phyloP scores from a whole-genome alignment of 2,113 vertebrate species.

The Psittacara wagleri region DNA sequence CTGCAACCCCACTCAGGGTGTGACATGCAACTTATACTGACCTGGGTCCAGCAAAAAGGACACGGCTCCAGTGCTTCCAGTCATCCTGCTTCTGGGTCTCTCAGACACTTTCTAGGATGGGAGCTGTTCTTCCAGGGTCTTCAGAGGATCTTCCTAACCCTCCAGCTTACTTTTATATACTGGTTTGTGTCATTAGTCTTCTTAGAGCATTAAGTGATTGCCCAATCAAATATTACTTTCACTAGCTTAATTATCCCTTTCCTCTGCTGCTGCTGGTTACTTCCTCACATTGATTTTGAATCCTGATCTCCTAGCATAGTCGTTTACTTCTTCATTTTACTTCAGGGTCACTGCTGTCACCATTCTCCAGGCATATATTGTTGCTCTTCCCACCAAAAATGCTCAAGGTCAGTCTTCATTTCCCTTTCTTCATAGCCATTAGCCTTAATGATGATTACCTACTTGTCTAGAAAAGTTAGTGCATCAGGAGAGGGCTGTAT shows the following conservation, averaged over 20 bases:
- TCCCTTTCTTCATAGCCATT: background rate
- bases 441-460: background rate
- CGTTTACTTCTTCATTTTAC: background rate
- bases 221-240: background rate
- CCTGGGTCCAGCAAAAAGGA: background rate
- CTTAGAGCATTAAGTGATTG: background rate
- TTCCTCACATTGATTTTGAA: background rate
- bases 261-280: background rate
- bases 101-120: background rate
- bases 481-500: background rate
- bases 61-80: background rate
- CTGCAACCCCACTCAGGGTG: background rate
- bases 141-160: background rate
- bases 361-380: background rate
- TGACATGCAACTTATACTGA: background rate
- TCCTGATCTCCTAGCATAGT: background rate
- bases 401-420: background rate
- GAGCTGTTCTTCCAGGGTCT: background rate
- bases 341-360: background rate
- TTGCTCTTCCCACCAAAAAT: background rate
- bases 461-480: background rate
- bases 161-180: background rate
- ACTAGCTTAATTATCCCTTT: background rate
- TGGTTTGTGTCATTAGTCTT: background rate
- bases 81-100: background rate